These are phyloP conservation scores for Pimephales promelas DNA, from an alignment of 2,113 vertebrate species.

Conservation along the genomic window DNA sequence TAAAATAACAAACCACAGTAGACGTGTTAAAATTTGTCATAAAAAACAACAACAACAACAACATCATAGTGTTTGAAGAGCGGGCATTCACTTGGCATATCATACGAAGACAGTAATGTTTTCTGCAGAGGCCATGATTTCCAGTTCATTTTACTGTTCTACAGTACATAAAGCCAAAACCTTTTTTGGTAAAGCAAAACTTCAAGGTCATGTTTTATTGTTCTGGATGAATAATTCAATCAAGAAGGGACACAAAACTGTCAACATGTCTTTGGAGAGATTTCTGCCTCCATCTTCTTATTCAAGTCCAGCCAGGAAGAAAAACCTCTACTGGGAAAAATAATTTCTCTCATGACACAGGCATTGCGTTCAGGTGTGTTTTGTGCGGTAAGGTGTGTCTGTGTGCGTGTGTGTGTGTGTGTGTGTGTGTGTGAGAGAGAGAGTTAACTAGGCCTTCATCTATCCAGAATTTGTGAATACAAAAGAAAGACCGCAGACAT, in stretches of 20 bases:
- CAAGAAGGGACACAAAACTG: constrained; percentile 23
- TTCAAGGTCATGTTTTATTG: constrained; percentile 6
- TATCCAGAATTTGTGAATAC: constrained; percentile 4
- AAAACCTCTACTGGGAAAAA: constrained; percentile 5
- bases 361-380: background rate
- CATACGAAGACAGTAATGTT: constrained; percentile 23
- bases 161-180: constrained; percentile 46
- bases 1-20: constrained; percentile 38
- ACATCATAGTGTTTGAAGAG: background rate
- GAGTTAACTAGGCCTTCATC: background rate
- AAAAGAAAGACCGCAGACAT: constrained; percentile 58
- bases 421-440: no score
- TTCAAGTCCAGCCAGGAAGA: constrained; percentile 22
- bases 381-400: constrained; percentile 24
- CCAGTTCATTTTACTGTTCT: constrained; percentile 22
- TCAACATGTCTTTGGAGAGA: constrained; percentile 4
- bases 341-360: background rate
- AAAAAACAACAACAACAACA: constrained; percentile 32
- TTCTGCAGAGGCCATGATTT: constrained; percentile 26
- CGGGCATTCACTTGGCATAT: background rate
- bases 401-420: constrained; percentile 11
- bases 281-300: background rate
- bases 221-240: constrained; percentile 26
- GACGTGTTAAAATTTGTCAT: constrained; percentile 34
- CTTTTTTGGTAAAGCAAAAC: constrained; percentile 1